A percentile compares a stretch with the other conserved stretches of the same genome.
phyloP scores from a whole-genome alignment of 2,888 invertebrate genomes.

The Heteromurus nitidus region DNA sequence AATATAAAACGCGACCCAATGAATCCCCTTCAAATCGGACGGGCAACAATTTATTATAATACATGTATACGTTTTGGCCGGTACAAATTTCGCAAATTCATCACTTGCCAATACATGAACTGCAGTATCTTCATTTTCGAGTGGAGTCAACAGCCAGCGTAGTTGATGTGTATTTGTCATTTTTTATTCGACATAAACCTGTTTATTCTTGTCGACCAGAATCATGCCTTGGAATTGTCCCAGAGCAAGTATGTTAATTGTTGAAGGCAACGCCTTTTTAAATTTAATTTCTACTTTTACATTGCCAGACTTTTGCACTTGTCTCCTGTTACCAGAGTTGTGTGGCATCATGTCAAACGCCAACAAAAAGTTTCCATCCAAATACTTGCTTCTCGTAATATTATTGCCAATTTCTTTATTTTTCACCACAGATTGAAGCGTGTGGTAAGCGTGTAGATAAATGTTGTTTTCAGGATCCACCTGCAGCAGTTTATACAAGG shows the following conservation, averaged over 20 bases:
- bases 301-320: not conserved
- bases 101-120: not conserved
- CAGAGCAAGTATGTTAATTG: not conserved
- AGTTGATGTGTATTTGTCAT: not conserved
- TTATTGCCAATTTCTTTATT: constrained; percentile 10
- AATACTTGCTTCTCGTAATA: not conserved
- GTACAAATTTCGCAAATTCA: no score
- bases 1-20: no score
- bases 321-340: not conserved
- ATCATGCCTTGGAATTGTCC: constrained; percentile 8
- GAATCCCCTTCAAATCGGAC: no score
- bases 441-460: constrained; percentile 6
- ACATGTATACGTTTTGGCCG: no score
- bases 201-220: not conserved
- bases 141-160: no score
- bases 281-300: constrained; percentile 11
- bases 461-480: not conserved
- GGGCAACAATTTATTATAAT: no score
- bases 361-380: not conserved
- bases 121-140: constrained; percentile 1
- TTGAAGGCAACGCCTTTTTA: not conserved
- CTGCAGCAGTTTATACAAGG: not conserved
- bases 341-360: not conserved
- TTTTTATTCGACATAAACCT: not conserved
- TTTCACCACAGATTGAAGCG: not conserved